Conservation (phyloP, 2,888 invertebrate genomes). For the Colostygia pectinataria region DNA sequence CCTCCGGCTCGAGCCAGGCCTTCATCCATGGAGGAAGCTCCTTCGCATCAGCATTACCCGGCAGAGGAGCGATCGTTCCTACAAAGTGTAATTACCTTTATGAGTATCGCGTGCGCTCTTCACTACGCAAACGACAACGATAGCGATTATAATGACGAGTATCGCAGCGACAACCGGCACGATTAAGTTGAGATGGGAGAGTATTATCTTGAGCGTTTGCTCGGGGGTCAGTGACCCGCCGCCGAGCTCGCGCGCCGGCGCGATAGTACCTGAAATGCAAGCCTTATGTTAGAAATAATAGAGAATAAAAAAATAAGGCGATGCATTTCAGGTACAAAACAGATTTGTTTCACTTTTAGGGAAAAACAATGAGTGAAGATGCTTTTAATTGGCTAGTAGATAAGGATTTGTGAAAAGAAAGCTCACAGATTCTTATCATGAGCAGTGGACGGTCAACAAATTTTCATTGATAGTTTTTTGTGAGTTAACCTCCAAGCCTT, state of each 20-base stretch:
- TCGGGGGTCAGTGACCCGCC: conserved; percentile 88
- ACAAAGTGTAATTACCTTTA: conserved; percentile 86
- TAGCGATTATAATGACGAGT: conserved; percentile 95
- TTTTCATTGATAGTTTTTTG: too few relatives aligned
- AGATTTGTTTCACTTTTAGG: too few relatives aligned
- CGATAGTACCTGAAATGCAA: conserved; percentile 96
- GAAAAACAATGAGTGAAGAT: too few relatives aligned
- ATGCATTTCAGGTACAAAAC: conserved; percentile 78
- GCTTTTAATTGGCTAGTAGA: too few relatives aligned
- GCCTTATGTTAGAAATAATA: conserved; percentile 40
- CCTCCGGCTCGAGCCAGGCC: conserved; percentile 94
- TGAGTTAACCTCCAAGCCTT: too few relatives aligned
- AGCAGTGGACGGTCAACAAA: too few relatives aligned
- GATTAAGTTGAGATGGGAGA: conserved; percentile 95
- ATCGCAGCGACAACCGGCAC: conserved; percentile 96
- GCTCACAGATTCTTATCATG: too few relatives aligned
- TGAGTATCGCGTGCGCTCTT: conserved; percentile 92
- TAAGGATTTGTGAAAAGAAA: too few relatives aligned
- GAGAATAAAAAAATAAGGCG: conserved; percentile 46
- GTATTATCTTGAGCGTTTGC: conserved; percentile 93
- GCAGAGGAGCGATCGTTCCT: conserved; percentile 93
- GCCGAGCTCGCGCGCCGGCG: conserved; percentile 90
- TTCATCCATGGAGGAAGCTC: conserved; percentile 89
- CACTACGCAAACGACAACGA: conserved; percentile 96
- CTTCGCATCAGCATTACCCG: conserved; percentile 81